Percentiles rank a stretch among this genome's conserved stretches.
Conservation (phyloP, 2,797 vertebrate genomes). For the Diglossa cyanea region DNA sequence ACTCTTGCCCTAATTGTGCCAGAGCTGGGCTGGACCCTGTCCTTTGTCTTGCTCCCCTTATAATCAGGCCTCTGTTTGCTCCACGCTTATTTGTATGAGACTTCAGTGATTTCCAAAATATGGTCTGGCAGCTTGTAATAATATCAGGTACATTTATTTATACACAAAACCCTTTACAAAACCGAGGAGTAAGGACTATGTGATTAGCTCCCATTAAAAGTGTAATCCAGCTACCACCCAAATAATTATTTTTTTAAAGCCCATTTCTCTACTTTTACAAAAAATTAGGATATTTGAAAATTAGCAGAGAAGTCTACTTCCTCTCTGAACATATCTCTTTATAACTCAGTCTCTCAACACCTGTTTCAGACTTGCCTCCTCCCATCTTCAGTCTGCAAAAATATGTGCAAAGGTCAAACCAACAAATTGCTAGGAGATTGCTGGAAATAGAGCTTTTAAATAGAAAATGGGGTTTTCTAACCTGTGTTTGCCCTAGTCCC, state of each 20-base stretch:
- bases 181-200: background rate
- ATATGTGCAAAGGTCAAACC: conserved; percentile 1
- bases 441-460: background rate
- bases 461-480: background rate
- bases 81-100: background rate
- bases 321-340: background rate
- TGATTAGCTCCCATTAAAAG: background rate
- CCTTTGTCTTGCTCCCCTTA: fast-evolving
- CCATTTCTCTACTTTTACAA: background rate
- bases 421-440: background rate
- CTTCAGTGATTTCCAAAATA: background rate
- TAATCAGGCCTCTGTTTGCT: background rate
- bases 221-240: background rate
- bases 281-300: background rate
- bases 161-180: background rate
- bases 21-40: background rate
- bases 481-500: background rate
- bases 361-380: background rate
- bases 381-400: background rate
- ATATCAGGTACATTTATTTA: background rate
- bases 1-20: background rate
- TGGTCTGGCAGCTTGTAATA: background rate
- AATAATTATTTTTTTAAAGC: background rate
- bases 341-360: background rate
- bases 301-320: background rate